phyloP scores from a whole-genome alignment of 1,140 invertebrate genomes.

The Mycetomoellerius zeteki region DNA sequence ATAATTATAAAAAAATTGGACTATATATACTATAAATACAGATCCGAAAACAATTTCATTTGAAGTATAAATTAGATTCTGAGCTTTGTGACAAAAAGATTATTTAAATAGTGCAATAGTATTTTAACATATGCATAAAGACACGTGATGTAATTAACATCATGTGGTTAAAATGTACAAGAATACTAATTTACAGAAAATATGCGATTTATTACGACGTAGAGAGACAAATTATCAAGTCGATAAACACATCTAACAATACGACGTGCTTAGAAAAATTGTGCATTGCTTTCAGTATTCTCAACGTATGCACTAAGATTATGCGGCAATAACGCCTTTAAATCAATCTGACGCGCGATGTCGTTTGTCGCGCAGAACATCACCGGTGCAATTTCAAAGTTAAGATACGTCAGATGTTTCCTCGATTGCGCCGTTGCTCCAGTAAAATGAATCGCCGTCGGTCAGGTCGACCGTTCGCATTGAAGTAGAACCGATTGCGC shows the following conservation, averaged over 20 bases:
- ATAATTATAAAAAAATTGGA: no score
- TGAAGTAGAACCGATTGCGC: conserved; percentile 43
- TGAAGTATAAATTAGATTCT: neutral
- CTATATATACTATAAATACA: no score
- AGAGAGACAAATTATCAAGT: conserved; percentile 1
- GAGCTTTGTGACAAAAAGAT: neutral
- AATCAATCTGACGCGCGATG: conserved; percentile 5
- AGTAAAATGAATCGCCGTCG: conserved; percentile 32
- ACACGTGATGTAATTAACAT: neutral
- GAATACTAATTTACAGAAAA: neutral
- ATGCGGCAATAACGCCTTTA: neutral
- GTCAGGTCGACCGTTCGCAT: neutral
- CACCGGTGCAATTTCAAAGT: conserved; percentile 12
- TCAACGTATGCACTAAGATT: neutral
- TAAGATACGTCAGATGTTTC: conserved; percentile 37
- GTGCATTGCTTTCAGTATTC: conserved; percentile 11
- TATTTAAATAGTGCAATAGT: neutral
- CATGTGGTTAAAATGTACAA: neutral
- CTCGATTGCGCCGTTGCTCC: conserved; percentile 8
- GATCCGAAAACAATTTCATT: neutral
- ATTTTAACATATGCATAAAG: neutral
- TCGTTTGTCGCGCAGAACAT: neutral
- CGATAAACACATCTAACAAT: neutral
- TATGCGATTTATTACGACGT: neutral
- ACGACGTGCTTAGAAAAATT: neutral